Evolutionary conservation across 2,113 vertebrate genomes (phyloP), one percentile per base, ranked within the genome.

Genomic region (Cromileptes altivelis): DNA sequence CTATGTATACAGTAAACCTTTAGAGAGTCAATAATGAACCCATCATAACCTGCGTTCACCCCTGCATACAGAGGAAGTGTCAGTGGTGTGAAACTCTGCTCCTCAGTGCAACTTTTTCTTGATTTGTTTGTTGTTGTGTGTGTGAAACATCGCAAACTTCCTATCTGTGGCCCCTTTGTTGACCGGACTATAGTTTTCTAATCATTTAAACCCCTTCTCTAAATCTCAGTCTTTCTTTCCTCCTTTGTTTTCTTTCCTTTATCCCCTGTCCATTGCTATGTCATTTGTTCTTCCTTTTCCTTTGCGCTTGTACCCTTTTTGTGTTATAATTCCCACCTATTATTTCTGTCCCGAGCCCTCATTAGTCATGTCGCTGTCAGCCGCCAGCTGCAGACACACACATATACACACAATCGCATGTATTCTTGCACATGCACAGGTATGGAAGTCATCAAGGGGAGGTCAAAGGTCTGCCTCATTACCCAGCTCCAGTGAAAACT

Each of bases 391-490:
- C 96, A 97, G 95, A 96, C 95, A 94, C 96, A 95, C 95, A 94
- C 96, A 95, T 94, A 95, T 95, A 94, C 95, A 96, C 95, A 96
- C 95, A 96, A 93, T 64, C 64, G 94, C 96, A 96, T 93, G 92
- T 96, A 95, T 96, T 95, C 95, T 94, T 95, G 94, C 97, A 96
- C 96, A 96, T 96, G 96, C 96, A 96, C 96, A 97, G 97, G 97
- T 98, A 98, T 98, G 97, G 98, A 98, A 98, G 96, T 98, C 98
- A 99, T 99, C 97, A 99, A 95, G 85, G 93, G 82, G 3, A 86
- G 95, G 98, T 97, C 97, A 98, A 94, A 98, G 97, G 97, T 97
- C 97, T 92, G 94, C 94, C 98, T 99, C 98, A 99, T 99, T 99
- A 99, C 97, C 97, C 96, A 96, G 96, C 96, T 97, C 96, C 96